Base-by-base conservation (phyloP, 2,113 vertebrate species). In the Tympanuchus pallidicinctus region DNA sequence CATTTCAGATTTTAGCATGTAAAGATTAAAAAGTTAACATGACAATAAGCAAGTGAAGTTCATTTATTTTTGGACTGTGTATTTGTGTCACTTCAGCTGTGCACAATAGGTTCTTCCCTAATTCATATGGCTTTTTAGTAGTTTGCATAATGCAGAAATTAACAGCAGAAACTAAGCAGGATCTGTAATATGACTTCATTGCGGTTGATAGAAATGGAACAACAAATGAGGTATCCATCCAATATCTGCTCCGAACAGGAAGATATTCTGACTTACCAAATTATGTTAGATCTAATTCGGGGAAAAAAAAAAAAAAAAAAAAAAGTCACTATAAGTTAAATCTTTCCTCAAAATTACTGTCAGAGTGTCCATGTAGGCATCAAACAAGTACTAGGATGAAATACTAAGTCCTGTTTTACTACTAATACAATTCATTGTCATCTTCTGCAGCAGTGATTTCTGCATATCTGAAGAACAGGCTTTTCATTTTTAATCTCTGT, bases 101-200 rank as follows among this genome's bases (percentile, higher is more conserved):
- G 71, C 86, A 64, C 93, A 91, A 90, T 91, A 97, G 79, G 50
- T 69, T 85, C 88, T 94, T 92, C 72, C 64, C 89, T 96, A 87
- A 89, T 95, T 96, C 88, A 89, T 42, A 47, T 21, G 56, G 89
- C 88, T 96, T 91, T 96, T 94, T 84, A 94, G 52, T 66, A 76
- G 66, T 86, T 86, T 96, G 92, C 93, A 85, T 88, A 83, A 96
- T 66, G 78, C 67, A 93, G 67, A 69, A 81, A 67, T 30, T 92
- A 86, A 81, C 61, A 86, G 86, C 54, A 86, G 86, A 90, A 94
- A 88, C 65, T 67, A 67, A 54, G 78, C 3, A 17, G 66, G 94
- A 67, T 74, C 74, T 64, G 38, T 87, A 61, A 93, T 34, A 52
- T 28, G 82, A 76, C 66, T 94, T 95, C 73, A 86, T 47, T 59